These are phyloP conservation scores for Holothuria glaberrima DNA, from an alignment of 35 echinoderm and acorn worm genomes.

Conservation along the genomic window DNA sequence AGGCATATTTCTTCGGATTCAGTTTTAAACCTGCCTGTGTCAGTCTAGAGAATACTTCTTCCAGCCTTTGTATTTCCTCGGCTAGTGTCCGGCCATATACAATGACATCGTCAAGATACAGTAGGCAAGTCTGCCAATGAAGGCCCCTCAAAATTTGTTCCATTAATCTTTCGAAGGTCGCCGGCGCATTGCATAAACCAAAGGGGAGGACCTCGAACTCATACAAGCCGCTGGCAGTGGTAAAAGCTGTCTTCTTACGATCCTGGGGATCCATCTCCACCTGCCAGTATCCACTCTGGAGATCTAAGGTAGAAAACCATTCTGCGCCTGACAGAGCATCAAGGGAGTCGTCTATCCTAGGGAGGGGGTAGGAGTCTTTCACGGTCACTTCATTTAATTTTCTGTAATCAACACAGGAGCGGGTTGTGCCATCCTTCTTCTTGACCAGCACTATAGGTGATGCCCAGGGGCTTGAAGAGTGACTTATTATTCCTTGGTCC, in stretches of 20 bases:
- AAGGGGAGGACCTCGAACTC: slow-evolving; percentile 63
- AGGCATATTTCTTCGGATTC: not conserved
- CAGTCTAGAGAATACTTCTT: not conserved
- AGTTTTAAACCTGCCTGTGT: not conserved
- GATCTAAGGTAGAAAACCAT: too few species aligned
- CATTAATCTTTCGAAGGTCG: slow-evolving; percentile 66
- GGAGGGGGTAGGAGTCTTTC: too few species aligned
- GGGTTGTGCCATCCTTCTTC: too few species aligned
- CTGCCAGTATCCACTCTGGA: too few species aligned
- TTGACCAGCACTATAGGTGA: slow-evolving; percentile 54
- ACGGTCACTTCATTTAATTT: too few species aligned
- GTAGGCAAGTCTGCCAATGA: slow-evolving; percentile 40
- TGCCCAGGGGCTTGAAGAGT: slow-evolving; percentile 44
- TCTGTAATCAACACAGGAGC: too few species aligned
- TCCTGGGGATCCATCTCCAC: slow-evolving; percentile 32
- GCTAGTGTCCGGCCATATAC: too few species aligned
- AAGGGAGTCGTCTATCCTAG: too few species aligned
- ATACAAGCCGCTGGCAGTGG: slow-evolving; percentile 40
- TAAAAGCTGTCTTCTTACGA: slow-evolving; percentile 48
- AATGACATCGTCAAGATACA: slow-evolving; percentile 43
- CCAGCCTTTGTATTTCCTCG: not conserved
- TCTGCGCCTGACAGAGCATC: too few species aligned
- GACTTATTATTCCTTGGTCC: not conserved
- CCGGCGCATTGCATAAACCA: slow-evolving; percentile 60
- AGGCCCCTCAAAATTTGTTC: slow-evolving; percentile 54